Conservation (phyloP, 2,797 vertebrate species). For the Chelon labrosus region DNA sequence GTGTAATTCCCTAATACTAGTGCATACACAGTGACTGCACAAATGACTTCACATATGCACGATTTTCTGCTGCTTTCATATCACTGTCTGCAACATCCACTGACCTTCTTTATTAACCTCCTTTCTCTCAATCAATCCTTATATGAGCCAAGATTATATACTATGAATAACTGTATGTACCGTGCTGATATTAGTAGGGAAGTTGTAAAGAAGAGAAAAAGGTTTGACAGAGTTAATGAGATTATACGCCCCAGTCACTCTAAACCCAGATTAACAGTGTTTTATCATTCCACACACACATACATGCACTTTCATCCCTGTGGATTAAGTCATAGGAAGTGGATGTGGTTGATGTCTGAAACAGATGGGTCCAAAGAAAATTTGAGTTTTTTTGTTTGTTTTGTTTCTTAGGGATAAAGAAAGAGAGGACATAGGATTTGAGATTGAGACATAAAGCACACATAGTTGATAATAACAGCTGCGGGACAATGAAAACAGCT, state of each 20-base stretch:
- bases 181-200: neutral
- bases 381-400: neutral
- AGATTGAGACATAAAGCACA: slow-evolving; percentile 16
- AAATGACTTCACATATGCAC: slow-evolving; percentile 22
- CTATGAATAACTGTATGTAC: slow-evolving; percentile 28
- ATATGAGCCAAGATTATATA: slow-evolving; percentile 26
- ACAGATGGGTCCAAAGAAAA: slow-evolving; percentile 51
- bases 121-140: slow-evolving; percentile 33
- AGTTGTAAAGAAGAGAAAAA: slow-evolving; percentile 23
- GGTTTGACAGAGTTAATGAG: slow-evolving; percentile 54
- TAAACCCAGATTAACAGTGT: slow-evolving; percentile 62
- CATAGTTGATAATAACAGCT: slow-evolving; percentile 7
- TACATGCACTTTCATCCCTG: slow-evolving; percentile 31
- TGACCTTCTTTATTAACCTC: slow-evolving; percentile 46
- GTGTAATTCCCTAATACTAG: neutral
- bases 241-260: slow-evolving; percentile 60
- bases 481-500: slow-evolving; percentile 15
- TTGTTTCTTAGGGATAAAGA: neutral
- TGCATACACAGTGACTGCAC: slow-evolving; percentile 1
- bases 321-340: slow-evolving; percentile 53
- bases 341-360: slow-evolving; percentile 28
- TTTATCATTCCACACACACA: slow-evolving; percentile 36
- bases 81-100: slow-evolving; percentile 20
- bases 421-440: neutral
- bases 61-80: slow-evolving; percentile 12